A percentile compares a stretch with the other conserved stretches of the same genome.
phyloP scores from a whole-genome alignment of 2,113 vertebrate species.

The Piaya cayana region DNA sequence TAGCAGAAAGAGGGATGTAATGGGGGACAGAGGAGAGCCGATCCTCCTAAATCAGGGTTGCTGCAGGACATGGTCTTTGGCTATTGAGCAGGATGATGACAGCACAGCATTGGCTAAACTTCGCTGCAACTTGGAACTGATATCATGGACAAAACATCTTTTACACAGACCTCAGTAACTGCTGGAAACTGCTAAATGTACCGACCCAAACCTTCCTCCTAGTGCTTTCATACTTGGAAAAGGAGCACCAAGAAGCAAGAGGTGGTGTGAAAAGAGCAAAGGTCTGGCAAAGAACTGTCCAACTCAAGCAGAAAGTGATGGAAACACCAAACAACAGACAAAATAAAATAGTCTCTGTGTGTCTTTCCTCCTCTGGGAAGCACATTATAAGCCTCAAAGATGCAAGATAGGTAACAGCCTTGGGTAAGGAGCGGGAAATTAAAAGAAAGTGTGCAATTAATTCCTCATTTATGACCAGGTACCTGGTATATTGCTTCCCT shows the following conservation, averaged over 20 bases:
- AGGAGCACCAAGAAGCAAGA: neutral
- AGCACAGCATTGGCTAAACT: neutral
- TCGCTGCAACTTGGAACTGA: too few species aligned
- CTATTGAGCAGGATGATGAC: accelerated
- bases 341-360: accelerated
- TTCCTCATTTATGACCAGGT: neutral
- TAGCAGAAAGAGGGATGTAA: neutral
- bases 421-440: neutral
- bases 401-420: neutral
- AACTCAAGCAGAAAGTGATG: neutral
- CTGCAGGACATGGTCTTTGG: accelerated
- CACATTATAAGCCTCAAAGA: neutral
- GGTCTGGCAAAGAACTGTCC: neutral
- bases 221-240: accelerated
- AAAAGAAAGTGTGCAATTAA: slow-evolving; percentile 50
- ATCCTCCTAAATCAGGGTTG: neutral
- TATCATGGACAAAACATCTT: accelerated
- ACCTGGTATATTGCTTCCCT: neutral
- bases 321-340: neutral
- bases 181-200: neutral
- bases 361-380: neutral
- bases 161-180: neutral
- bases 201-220: accelerated
- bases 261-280: neutral
- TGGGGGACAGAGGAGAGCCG: accelerated